These are phyloP conservation scores for Enteromius mattozi DNA, from an alignment of 2,797 vertebrate species.

Conservation along the genomic window DNA sequence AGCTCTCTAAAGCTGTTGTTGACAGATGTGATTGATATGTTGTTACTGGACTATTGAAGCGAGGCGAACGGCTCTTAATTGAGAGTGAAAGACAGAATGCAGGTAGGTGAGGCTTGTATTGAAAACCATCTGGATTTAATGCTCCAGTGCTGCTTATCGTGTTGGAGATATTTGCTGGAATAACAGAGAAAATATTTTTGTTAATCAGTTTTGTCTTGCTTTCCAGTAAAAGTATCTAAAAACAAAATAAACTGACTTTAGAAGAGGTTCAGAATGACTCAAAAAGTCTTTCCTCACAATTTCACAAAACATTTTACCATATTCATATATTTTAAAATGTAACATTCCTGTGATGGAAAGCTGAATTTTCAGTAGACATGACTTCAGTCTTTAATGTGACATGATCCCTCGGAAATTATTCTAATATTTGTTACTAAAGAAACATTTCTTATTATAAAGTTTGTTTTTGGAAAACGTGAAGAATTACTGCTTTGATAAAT, in stretches of 20 bases:
- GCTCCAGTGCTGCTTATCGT: neutral
- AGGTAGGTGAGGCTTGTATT: conserved; percentile 15
- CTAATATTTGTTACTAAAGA: neutral
- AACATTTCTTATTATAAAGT: neutral
- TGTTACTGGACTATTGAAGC: conserved; percentile 49
- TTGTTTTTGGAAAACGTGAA: neutral
- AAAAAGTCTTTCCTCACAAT: neutral
- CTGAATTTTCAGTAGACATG: neutral
- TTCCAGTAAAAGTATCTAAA: neutral
- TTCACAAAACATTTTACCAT: neutral
- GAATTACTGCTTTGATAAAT: neutral
- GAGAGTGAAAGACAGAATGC: conserved; percentile 54
- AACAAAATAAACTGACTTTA: neutral
- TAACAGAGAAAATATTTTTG: neutral
- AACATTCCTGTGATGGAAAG: neutral
- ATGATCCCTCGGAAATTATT: neutral
- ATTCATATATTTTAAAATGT: neutral
- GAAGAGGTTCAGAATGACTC: neutral
- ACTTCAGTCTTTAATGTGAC: neutral
- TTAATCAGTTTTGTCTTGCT: neutral
- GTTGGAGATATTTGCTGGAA: conserved; percentile 13
- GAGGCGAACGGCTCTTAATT: conserved; percentile 51
- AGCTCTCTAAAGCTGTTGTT: conserved; percentile 45
- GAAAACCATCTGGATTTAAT: conserved; percentile 49
- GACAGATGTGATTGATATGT: conserved; percentile 55